These are phyloP conservation scores for Apis mellifera DNA, from an alignment of 1,140 invertebrate genomes.

Conservation along the genomic window Amel_HAv3.1 CM009931.2:18197501-18198000, in stretches of 20 bases:
- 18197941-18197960: too few species aligned
- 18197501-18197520: background rate
- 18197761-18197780: conserved; percentile 30
- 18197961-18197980: too few species aligned
- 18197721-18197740: conserved; percentile 39
- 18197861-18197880: background rate
- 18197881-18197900: background rate
- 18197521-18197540: background rate
- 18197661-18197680: conserved; percentile 30
- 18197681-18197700: conserved; percentile 29
- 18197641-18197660: conserved; percentile 43
- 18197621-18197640: conserved; percentile 13
- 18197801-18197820: conserved; percentile 47
- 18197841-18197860: background rate
- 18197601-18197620: conserved; percentile 21
- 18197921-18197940: background rate
- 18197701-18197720: conserved; percentile 42
- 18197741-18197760: conserved; percentile 53
- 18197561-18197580: conserved; percentile 31
- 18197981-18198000: conserved; percentile 5
- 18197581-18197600: conserved; percentile 23
- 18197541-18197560: background rate
- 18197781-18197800: conserved; percentile 31
- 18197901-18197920: background rate
- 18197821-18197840: conserved; percentile 22